Percentiles rank a stretch among this genome's conserved stretches.
Conservation (phyloP, 2,888 invertebrate species). For the Drosophila limbata region DNA sequence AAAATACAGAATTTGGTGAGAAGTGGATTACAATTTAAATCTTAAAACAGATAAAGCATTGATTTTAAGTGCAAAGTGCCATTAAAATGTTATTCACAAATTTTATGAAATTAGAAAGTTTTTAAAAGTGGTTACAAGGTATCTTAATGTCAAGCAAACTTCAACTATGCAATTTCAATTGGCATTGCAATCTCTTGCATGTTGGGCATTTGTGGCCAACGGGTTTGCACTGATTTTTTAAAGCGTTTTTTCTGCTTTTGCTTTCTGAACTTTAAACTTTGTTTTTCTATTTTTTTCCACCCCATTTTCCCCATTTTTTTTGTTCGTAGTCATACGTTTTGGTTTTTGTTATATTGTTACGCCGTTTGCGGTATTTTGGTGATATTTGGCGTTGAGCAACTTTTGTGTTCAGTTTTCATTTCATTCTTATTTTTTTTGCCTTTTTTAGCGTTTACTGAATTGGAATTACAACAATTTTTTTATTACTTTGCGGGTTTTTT, state of each 20-base stretch:
- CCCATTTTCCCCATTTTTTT: slow-evolving; percentile 24
- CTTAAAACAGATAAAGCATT: background rate
- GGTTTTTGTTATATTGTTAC: slow-evolving; percentile 68
- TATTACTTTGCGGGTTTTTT: slow-evolving; percentile 66
- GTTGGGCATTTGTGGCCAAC: slow-evolving; percentile 50
- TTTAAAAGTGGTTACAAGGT: background rate
- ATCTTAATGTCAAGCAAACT: background rate
- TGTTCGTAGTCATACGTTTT: slow-evolving; percentile 44
- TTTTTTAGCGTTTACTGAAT: slow-evolving; percentile 57
- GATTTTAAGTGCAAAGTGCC: background rate
- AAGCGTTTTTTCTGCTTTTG: slow-evolving; percentile 47
- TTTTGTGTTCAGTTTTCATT: slow-evolving; percentile 54
- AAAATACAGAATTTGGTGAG: too few relatives aligned
- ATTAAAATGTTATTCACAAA: background rate
- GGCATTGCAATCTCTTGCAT: slow-evolving; percentile 21
- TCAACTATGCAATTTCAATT: background rate
- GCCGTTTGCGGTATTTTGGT: slow-evolving; percentile 73
- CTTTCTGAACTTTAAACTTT: slow-evolving; percentile 63
- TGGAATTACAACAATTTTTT: slow-evolving; percentile 77
- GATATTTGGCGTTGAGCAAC: slow-evolving; percentile 72
- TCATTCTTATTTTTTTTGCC: slow-evolving; percentile 23
- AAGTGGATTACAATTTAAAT: too few relatives aligned
- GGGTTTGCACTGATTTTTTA: slow-evolving; percentile 60
- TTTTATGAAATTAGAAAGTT: background rate
- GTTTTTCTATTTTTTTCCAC: slow-evolving; percentile 29